Evolutionary conservation across 1,140 invertebrate genomes (phyloP).

Genomic region (Psilanteris sp.): DNA sequence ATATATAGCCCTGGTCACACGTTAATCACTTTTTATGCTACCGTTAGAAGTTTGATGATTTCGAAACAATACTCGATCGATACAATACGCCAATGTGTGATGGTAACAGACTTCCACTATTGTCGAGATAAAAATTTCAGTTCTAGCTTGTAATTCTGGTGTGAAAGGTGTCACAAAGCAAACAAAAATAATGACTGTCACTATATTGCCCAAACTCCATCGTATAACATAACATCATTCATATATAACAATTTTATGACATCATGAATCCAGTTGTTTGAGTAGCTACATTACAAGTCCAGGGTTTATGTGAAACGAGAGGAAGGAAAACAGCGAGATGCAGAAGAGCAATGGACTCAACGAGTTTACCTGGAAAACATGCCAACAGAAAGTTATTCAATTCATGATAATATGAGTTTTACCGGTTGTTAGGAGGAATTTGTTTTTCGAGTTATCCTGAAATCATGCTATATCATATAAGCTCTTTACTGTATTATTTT

Average conservation of each 20-base stretch:
- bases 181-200: constrained; percentile 37
- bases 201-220: constrained; percentile 26
- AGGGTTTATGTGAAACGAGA: constrained; percentile 37
- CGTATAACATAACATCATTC: constrained; percentile 34
- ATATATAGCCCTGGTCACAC: too few species aligned
- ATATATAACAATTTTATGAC: constrained; percentile 58
- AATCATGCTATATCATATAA: constrained; percentile 9
- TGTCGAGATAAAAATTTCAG: constrained; percentile 37
- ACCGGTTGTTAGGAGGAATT: constrained; percentile 28
- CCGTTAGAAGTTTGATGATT: constrained; percentile 7
- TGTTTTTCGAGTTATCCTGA: constrained; percentile 26
- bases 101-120: constrained; percentile 26
- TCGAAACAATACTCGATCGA: constrained; percentile 11
- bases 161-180: constrained; percentile 12
- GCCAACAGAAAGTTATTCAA: constrained; percentile 31
- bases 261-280: constrained; percentile 54
- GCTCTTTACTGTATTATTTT: constrained; percentile 1
- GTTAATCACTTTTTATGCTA: constrained; percentile 9
- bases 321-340: constrained; percentile 44
- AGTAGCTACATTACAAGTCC: constrained; percentile 43
- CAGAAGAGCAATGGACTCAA: constrained; percentile 42
- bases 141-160: constrained; percentile 28
- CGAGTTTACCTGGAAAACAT: constrained; percentile 40
- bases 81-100: constrained; percentile 7
- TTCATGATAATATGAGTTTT: constrained; percentile 43